Evolutionary conservation across 2,797 vertebrate genomes (phyloP), one percentile per base, ranked within the genome.

Genomic region (Pseudochaenichthys georgianus): DNA sequence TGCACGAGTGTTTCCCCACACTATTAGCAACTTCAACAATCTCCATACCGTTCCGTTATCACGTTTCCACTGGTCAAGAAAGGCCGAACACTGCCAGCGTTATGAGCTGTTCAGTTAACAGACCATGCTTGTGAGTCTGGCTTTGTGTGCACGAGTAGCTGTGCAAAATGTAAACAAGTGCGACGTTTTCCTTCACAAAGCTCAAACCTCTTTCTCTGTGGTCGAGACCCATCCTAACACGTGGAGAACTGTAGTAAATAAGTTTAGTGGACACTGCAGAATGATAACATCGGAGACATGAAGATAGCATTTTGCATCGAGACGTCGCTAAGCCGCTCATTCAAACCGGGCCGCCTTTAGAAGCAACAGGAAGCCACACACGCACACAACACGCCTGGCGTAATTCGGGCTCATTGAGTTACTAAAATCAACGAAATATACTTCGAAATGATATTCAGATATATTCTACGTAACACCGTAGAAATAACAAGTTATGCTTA

Each of bases 291-390:
- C 19, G 9, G 16, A 1, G n/a, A 28, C 64, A 21, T 68, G 64
- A 34, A 28, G 19, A n/a, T 17, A 34, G 41, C 45, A 19, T 48
- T 64, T 74, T 15, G 13, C 23, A 71, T 38, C 17, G 55, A 71
- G 45, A 67, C 62, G 38, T 19, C 62, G 70, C 57, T 54, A 21
- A 80, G 73, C 65, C 65, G 54, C 82, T 74, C 89, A 90, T 95
- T 94, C 87, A 93, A 94, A 93, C 92, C 88, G 91, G 92, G 94
- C 94, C 93, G 94, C 93, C 87, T 77, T 92, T 66, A 86, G 67
- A 96, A 96, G 93, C 96, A 96, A 91, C 98, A 99, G 93, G 98
- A 99, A 96, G 97, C 97, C 90, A 8, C 34, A 34, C 31, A 34
- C n/a, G 19, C 45, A 47, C 75, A 15, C 64, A 31, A 15, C 64